phyloP scores from a whole-genome alignment of 2,888 invertebrate genomes.

The Ischnura elegans region DNA sequence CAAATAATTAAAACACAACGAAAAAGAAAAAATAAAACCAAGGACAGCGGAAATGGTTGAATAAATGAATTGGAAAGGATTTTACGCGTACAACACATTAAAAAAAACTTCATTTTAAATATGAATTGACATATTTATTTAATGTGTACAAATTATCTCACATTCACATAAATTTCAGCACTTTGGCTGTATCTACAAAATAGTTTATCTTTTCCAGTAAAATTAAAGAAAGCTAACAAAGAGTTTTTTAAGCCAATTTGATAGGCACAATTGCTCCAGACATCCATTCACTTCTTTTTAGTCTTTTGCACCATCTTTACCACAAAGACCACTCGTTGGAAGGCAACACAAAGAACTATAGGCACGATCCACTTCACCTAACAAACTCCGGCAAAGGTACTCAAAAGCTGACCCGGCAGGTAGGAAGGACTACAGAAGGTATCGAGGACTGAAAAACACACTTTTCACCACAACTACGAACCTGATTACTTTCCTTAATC shows the following conservation, averaged over 20 bases:
- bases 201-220: slow-evolving; percentile 51
- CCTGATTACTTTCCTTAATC: neutral
- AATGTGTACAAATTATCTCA: slow-evolving; percentile 64
- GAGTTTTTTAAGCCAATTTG: slow-evolving; percentile 62
- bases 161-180: slow-evolving; percentile 63
- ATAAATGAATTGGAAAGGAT: too few species aligned
- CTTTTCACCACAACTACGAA: neutral
- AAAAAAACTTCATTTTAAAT: slow-evolving; percentile 9
- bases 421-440: neutral
- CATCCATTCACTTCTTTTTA: slow-evolving; percentile 51
- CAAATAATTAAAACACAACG: too few species aligned
- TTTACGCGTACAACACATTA: neutral
- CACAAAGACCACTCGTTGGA: slow-evolving; percentile 50
- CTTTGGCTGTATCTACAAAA: slow-evolving; percentile 66
- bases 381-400: slow-evolving; percentile 15
- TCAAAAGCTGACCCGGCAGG: slow-evolving; percentile 37
- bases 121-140: slow-evolving; percentile 66
- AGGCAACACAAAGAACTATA: slow-evolving; percentile 62
- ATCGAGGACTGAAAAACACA: neutral
- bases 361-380: slow-evolving; percentile 48
- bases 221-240: slow-evolving; percentile 58
- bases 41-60: too few species aligned
- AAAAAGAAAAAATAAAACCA: too few species aligned
- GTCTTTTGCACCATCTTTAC: slow-evolving; percentile 59
- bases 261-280: slow-evolving; percentile 60